Evolutionary conservation across 2,797 vertebrate species (phyloP), one percentile per base, ranked within the genome.

Genomic region (Falco cherrug): DNA sequence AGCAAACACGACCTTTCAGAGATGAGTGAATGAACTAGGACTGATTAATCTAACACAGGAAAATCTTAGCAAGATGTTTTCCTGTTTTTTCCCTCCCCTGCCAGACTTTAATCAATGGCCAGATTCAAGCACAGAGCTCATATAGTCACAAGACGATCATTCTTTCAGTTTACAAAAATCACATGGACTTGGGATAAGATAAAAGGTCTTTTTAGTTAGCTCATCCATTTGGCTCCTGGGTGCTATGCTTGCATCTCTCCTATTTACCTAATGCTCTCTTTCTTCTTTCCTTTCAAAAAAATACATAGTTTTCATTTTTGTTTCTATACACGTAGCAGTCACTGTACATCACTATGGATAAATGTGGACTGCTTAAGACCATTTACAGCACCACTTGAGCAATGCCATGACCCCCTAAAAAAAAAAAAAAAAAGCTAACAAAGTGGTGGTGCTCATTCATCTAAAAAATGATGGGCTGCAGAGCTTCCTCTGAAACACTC

Each of bases 1-100:
- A 78, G 73, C 83, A 94, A 95, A 94, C 73, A 91, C 26, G 73
- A 91, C 91, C 92, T 91, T 96, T 95, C 57, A 84, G 89, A 80
- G 64, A 83, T 1, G 68, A 91, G 50, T 68, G 54, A 94, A 86
- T 81, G 71, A 89, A 87, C 57, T 75, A 76, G 11, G 84, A 61
- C 56, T 71, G 95, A 92, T 91, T 77, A 94, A 92, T 87, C 75
- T 61, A 84, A 83, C 64, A 85, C 37, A 92, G 94, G 96, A 95
- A 97, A 96, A 96, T 87, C 76, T 95, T 93, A 94, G 89, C 65
- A 87, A 94, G 91, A 95, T 71, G 61, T 87, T 95, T 91, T 95
- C 94, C 83, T 91, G 85, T 94, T 93, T 89, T 94, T 68, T 86
- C 77, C 43, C 61, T 94, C 57, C 78, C 61, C 45, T 91, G 89